phyloP scores from a whole-genome alignment of 2,113 vertebrate species.

The Carassius auratus region DNA sequence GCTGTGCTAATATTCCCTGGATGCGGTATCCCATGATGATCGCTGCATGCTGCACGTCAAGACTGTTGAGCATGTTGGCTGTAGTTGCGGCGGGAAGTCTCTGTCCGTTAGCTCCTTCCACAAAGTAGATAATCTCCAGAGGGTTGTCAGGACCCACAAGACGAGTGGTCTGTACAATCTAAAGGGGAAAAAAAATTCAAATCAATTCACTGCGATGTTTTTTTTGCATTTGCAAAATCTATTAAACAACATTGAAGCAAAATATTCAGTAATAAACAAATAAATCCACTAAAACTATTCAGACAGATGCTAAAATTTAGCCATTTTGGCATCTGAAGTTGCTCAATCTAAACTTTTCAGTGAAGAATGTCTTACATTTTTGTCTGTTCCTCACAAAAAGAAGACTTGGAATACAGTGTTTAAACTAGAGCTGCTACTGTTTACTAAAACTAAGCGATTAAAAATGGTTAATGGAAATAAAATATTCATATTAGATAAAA shows the following conservation, averaged over 20 bases:
- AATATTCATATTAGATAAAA: no score
- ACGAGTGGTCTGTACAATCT: constrained; percentile 88
- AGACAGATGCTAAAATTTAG: not conserved
- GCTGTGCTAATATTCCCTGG: constrained; percentile 87
- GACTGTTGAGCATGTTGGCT: constrained; percentile 85
- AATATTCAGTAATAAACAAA: no score
- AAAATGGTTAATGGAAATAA: no score
- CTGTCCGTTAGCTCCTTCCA: constrained; percentile 86
- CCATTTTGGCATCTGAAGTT: not conserved
- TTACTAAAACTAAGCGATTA: no score
- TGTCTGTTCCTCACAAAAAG: no score
- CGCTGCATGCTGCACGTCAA: constrained; percentile 92
- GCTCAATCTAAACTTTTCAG: not conserved
- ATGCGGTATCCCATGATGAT: constrained; percentile 94
- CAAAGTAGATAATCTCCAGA: constrained; percentile 92
- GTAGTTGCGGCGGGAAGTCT: constrained; percentile 83
- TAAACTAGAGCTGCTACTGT: no score
- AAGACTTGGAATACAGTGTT: no score
- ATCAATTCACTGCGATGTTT: not conserved
- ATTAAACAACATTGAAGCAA: no score
- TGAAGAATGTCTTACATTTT: no score
- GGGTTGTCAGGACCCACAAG: constrained; percentile 84
- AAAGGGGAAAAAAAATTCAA: constrained; percentile 7
- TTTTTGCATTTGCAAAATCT: no score
- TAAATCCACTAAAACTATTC: not conserved